Evolutionary conservation across 1,140 invertebrate genomes (phyloP), one percentile per base, ranked within the genome.

Genomic region (Theocolax elegans): DNA sequence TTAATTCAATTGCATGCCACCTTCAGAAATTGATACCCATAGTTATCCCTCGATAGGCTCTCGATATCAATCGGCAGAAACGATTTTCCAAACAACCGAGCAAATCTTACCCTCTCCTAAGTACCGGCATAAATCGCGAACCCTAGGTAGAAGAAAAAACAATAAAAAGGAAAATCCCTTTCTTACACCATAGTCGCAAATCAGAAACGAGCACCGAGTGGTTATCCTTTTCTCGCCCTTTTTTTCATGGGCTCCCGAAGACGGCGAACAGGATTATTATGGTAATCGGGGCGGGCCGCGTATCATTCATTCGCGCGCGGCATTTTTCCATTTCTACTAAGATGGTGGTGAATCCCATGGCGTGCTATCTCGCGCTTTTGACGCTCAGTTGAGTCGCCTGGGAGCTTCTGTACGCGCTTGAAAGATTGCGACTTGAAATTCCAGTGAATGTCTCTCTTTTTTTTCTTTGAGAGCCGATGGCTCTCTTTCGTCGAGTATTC

Each of bases 91-190:
- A 66, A 56, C 48, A 66, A 46, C 15, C 64, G 27, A 56, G 51
- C 53, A 66, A 66, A 66, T 66, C 64, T 56, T 46, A 44, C 38
- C 25, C 51, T 31, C 25, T 9, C 17, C 53, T 51, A 63, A 63
- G 44, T 31, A 49, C 64, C 27, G 53, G 44, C 54, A 51, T 67
- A 67, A 67, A 67, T 67, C 65, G 65, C 53, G 15, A 44, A 40
- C 9, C 15, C 12, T 6, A 21, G 27, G 44, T 15, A 19, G 42
- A 35, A 35, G 23, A 31, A 49, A 68, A 60, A 60, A 68, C 46
- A 68, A 68, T 59, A 68, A 68, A 40, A 59, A 25, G 66, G 56
- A 51, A 68, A 68, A 53, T 68, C 56, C 56, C 66, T 67, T 67
- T 58, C 54, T 38, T 53, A 31, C 54, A 17, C 54, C 54, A 40